A percentile compares a stretch with the other conserved stretches of the same genome.
Evolutionary conservation across 2,797 vertebrate genomes (phyloP).

Genomic region (Intellagama lesueurii): DNA sequence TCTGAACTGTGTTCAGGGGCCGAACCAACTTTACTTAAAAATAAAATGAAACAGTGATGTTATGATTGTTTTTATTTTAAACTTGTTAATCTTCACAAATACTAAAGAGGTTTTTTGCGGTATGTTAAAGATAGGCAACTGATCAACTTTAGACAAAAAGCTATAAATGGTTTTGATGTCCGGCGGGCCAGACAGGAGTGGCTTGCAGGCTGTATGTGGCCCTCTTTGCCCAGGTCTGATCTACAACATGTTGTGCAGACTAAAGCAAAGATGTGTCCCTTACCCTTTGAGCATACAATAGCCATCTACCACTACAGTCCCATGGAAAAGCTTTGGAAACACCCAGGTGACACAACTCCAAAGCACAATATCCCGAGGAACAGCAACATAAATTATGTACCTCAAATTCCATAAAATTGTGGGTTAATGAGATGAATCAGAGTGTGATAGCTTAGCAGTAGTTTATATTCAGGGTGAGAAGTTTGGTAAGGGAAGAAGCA

Average conservation of each 20-base stretch:
- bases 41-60: no score
- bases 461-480: neutral
- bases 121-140: no score
- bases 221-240: no score
- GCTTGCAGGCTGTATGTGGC: no score
- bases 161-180: no score
- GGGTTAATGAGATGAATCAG: conserved; percentile 18
- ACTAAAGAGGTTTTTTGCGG: no score
- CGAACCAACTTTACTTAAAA: no score
- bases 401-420: conserved; percentile 21
- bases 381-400: neutral
- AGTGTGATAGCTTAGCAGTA: neutral
- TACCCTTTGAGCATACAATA: neutral
- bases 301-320: neutral
- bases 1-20: no score
- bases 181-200: no score
- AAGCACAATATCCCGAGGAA: neutral
- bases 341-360: neutral
- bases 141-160: no score
- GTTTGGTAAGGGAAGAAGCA: conserved; percentile 25
- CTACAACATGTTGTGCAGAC: neutral
- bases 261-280: neutral
- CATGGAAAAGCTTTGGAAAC: neutral
- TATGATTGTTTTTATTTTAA: no score
- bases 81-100: no score